A percentile compares a stretch with the other conserved stretches of the same genome.
phyloP scores from a whole-genome alignment of 2,113 vertebrate species.

The Poeciliopsis occidentalis region DNA sequence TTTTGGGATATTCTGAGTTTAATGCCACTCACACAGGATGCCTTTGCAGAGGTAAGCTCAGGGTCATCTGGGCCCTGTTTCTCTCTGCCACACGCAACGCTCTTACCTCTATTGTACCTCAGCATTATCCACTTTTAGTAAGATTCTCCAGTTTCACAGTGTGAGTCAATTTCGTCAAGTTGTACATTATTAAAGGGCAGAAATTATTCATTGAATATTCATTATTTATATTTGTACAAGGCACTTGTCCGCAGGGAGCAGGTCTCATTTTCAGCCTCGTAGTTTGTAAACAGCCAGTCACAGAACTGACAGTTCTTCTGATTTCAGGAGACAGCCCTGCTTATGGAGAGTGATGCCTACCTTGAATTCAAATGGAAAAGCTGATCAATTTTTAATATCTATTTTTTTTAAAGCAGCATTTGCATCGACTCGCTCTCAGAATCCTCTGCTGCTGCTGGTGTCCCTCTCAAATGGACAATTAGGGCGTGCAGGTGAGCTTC shows the following conservation, averaged over 20 bases:
- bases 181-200: constrained; percentile 80
- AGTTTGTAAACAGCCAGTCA: constrained; percentile 84
- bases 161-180: constrained; percentile 75
- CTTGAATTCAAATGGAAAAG: constrained; percentile 82
- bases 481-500: constrained; percentile 49
- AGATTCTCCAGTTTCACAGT: constrained; percentile 69
- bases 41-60: constrained; percentile 10
- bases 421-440: constrained; percentile 70
- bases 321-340: constrained; percentile 83
- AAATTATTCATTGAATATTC: constrained; percentile 86
- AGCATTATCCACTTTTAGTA: constrained; percentile 70
- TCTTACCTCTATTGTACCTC: constrained; percentile 56
- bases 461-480: constrained; percentile 70
- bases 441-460: constrained; percentile 27
- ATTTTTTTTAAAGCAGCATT: constrained; percentile 62
- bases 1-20: neutral
- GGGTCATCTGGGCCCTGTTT: constrained; percentile 41
- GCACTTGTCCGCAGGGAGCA: constrained; percentile 80
- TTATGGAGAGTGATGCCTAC: constrained; percentile 81
- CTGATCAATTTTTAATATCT: constrained; percentile 80
- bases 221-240: constrained; percentile 87
- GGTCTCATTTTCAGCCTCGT: constrained; percentile 85
- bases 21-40: constrained; percentile 2
- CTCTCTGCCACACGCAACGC: constrained; percentile 29
- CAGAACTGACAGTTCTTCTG: constrained; percentile 79